Percentiles rank a stretch among this genome's conserved stretches.
These are phyloP conservation scores for Cherax destructor DNA, from an alignment of 1,140 invertebrate species.

Conservation along the genomic window DNA sequence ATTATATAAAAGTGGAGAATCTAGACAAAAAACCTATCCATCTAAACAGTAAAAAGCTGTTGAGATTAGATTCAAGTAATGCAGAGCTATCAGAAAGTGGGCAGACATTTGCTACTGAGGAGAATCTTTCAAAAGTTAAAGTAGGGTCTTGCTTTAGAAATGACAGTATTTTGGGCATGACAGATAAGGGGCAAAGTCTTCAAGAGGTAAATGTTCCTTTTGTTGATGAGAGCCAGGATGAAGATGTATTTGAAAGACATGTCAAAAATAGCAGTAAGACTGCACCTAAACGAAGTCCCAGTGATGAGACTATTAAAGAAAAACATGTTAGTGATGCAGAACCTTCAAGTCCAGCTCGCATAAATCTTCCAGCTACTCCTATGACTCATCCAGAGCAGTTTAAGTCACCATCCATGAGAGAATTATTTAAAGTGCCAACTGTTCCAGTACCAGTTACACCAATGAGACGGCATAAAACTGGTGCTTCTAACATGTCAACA, in stretches of 20 bases:
- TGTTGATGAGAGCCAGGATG: conserved; percentile 62
- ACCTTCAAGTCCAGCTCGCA: conserved; percentile 29
- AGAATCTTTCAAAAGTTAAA: conserved; percentile 35
- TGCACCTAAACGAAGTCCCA: background rate
- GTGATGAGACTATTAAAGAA: conserved; percentile 2
- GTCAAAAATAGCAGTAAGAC: background rate
- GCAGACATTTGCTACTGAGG: conserved; percentile 50
- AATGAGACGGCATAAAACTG: background rate
- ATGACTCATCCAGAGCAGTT: conserved; percentile 74
- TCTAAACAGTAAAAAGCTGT: conserved; percentile 9
- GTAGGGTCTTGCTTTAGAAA: conserved; percentile 47
- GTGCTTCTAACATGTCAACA: background rate
- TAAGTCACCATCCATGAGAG: background rate
- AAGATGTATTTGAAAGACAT: conserved; percentile 32
- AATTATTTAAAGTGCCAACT: conserved; percentile 18
- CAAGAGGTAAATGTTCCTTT: conserved; percentile 70
- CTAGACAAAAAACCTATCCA: conserved; percentile 15
- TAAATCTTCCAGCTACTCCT: conserved; percentile 73
- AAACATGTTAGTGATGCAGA: conserved; percentile 26
- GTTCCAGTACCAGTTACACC: conserved; percentile 23
- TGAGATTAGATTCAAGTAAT: conserved; percentile 40
- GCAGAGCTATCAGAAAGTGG: conserved; percentile 53
- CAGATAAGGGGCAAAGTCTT: conserved; percentile 33
- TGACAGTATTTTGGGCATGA: conserved; percentile 43
- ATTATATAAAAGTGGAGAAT: background rate